phyloP scores from a whole-genome alignment of 2,113 vertebrate species.

The Synodontis membranacea region DNA sequence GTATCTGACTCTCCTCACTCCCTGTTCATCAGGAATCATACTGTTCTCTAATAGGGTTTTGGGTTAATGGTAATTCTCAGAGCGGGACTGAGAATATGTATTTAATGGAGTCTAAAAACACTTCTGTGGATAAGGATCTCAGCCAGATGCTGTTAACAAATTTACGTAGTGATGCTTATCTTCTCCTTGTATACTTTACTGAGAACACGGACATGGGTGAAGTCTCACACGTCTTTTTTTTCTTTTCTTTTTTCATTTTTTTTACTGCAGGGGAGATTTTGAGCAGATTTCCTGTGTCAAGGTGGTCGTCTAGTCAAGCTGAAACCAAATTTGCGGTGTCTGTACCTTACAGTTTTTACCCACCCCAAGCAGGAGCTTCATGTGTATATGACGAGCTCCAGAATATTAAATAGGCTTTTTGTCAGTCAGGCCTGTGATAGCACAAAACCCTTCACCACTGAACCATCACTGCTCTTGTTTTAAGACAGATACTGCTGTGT shows the following conservation, averaged over 20 bases:
- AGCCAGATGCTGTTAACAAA: neutral
- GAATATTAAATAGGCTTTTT: neutral
- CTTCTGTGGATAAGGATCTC: neutral
- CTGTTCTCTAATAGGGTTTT: neutral
- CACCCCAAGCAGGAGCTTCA: neutral
- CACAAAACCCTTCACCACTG: neutral
- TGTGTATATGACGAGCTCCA: neutral
- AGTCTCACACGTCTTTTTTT: neutral
- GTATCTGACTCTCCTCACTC: neutral
- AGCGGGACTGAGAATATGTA: neutral
- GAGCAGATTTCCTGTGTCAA: slow-evolving; percentile 9
- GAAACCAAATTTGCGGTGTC: neutral
- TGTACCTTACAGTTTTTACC: neutral
- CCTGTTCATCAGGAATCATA: neutral
- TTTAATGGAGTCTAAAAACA: neutral
- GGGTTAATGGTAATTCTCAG: neutral
- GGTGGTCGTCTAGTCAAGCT: neutral
- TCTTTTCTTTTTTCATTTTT: no score
- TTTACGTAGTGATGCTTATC: neutral
- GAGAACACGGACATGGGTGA: neutral
- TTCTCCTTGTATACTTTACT: neutral
- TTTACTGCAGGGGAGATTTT: slow-evolving; percentile 2
- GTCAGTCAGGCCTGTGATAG: neutral
- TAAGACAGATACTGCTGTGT: neutral
- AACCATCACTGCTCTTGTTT: neutral